Evolutionary conservation across 1,140 invertebrate species (phyloP), one percentile per base, ranked within the genome.

Genomic region (Ladona fulva): DNA sequence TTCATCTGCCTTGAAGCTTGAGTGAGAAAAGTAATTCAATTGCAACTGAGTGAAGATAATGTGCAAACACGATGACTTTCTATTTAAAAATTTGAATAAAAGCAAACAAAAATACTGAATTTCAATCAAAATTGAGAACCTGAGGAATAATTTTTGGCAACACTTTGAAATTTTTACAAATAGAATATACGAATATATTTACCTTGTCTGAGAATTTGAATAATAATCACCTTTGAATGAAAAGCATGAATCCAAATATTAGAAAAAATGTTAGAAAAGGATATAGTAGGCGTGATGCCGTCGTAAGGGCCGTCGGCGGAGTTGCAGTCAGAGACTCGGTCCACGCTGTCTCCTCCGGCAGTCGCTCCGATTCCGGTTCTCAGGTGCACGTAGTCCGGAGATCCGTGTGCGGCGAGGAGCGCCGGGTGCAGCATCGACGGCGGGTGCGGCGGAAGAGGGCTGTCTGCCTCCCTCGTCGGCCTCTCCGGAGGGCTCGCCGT

Each of bases 271-370:
- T 89, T 88, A 89, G 89, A 91, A 94, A 95, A 95, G 93, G 94
- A 95, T 94, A 95, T 95, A 91, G 93, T 94, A 92, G 93, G 93
- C 87, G 93, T 92, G 89, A 94, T 91, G 86, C 93, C 93, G 86
- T 95, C 94, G 89, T 93, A 95, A 82, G 90, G 90, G 85, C 94
- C 91, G 84, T 95, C 93, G 77, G 90, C 93, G 80, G 93, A 94
- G 87, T 95, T 95, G 89, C 93, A 94, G 87, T 95, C 94, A 80
- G 93, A 94, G 84, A 91, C 91, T 77, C 92, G 90, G 85, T 95
- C 93, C 82, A 92, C 91, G 85, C 90, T 89, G 87, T 95, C 93
- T 42, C 74, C 78, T 12, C 77, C 79, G 79, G 52, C 79, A 5
- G 73, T 44, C 3, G 78, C 75, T 7, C 74, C 80, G 79, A 42